These are phyloP conservation scores for Agelas oroides DNA, from an alignment of 37 sponge, comb jelly and placozoan genomes.

Conservation along the genomic window DNA sequence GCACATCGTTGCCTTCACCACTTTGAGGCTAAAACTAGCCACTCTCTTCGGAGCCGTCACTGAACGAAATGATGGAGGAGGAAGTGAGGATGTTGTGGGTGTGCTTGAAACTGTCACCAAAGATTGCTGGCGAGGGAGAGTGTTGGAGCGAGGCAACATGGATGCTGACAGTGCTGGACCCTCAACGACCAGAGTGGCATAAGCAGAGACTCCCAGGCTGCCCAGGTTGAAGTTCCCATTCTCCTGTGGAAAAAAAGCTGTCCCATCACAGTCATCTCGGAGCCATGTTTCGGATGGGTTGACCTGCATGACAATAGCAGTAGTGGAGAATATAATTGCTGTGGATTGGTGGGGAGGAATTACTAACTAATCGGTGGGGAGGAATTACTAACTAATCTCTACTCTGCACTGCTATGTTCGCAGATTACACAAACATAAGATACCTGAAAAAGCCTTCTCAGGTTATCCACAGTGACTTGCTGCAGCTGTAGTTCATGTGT, in stretches of 20 bases:
- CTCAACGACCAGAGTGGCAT: constrained; percentile 6
- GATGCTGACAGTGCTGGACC: background rate
- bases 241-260: constrained; percentile 2
- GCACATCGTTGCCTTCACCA: background rate
- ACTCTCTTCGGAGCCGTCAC: background rate
- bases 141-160: no score
- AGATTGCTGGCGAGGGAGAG: no score
- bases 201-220: background rate
- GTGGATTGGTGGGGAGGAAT: no score
- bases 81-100: background rate
- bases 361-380: no score
- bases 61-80: background rate
- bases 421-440: no score
- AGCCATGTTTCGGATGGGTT: constrained; percentile 3
- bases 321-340: no score
- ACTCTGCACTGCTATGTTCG: no score
- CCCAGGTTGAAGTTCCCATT: background rate
- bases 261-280: constrained; percentile 7
- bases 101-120: no score
- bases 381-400: no score
- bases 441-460: constrained; percentile 11
- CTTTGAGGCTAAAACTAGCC: background rate
- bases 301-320: no score
- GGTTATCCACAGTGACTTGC: constrained; percentile 19
- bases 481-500: background rate